phyloP scores from a whole-genome alignment of 35 echinoderm and acorn worm species.

The Ptychodera flava region DNA sequence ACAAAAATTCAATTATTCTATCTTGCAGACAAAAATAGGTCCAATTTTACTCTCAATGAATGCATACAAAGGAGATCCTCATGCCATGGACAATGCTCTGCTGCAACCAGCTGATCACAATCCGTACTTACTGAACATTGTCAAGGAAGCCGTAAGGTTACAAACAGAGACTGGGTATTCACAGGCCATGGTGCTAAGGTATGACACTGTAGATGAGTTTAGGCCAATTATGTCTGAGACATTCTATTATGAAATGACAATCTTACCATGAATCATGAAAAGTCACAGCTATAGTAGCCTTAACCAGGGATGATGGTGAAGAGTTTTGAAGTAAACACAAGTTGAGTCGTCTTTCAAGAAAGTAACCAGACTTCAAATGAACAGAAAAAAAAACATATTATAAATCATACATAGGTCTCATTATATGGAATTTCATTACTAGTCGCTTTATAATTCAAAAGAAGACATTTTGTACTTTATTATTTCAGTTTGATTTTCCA shows the following conservation, averaged over 20 bases:
- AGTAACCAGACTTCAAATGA: no score
- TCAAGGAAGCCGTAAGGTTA: slow-evolving; percentile 32
- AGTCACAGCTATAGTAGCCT: no score
- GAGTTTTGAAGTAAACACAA: no score
- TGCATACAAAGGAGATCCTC: slow-evolving; percentile 42
- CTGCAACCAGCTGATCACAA: slow-evolving; percentile 33
- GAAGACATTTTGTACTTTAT: no score
- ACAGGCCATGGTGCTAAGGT: slow-evolving; percentile 67
- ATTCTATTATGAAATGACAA: slow-evolving; percentile 4
- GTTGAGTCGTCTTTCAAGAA: no score
- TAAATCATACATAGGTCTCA: no score
- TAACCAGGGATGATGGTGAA: no score
- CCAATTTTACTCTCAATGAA: slow-evolving; percentile 54
- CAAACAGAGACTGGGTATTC: slow-evolving; percentile 59
- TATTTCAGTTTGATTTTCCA: no score
- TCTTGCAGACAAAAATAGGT: slow-evolving; percentile 59
- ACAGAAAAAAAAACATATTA: no score
- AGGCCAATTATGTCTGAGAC: neutral
- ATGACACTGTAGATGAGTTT: slow-evolving; percentile 11
- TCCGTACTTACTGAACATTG: slow-evolving; percentile 45
- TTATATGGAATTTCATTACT: no score
- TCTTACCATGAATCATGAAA: neutral
- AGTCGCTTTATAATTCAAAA: no score
- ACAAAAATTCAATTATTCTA: neutral
- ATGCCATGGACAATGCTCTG: slow-evolving; percentile 45